phyloP scores from a whole-genome alignment of 64 coral and sea anemone genomes.

The Hydrozoanthus tunicans region DNA sequence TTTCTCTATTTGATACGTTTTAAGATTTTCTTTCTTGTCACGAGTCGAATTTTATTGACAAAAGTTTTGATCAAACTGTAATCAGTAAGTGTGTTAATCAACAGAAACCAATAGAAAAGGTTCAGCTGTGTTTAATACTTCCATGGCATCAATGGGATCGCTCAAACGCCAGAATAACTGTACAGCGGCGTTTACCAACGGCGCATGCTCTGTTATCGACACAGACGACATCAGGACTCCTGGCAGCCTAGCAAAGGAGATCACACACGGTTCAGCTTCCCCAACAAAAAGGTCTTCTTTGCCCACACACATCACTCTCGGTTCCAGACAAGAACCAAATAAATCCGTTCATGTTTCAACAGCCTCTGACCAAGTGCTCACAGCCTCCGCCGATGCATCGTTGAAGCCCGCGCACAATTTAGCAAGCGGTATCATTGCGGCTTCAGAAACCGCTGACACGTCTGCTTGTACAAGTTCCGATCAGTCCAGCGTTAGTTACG shows the following conservation, averaged over 20 bases:
- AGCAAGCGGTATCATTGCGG: neutral
- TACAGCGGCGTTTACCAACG: constrained; percentile 29
- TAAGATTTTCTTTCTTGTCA: neutral
- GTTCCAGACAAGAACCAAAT: too few species aligned
- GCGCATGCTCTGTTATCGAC: constrained; percentile 55
- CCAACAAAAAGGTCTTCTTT: neutral
- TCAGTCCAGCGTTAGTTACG: neutral
- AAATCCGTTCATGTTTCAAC: neutral
- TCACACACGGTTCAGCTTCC: neutral
- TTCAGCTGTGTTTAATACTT: constrained; percentile 12
- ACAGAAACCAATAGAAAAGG: constrained; percentile 51
- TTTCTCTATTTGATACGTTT: too few species aligned
- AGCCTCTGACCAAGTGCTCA: neutral
- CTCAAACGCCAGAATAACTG: constrained; percentile 19
- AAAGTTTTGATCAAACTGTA: neutral
- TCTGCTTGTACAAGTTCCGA: neutral
- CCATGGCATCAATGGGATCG: constrained; percentile 41
- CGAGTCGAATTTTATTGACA: too few species aligned
- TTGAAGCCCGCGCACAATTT: neutral
- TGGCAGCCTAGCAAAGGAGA: neutral
- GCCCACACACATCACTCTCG: too few species aligned
- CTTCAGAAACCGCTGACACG: neutral
- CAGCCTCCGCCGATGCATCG: neutral
- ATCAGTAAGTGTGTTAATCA: constrained; percentile 7
- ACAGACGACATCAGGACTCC: constrained; percentile 31